These are phyloP conservation scores for Sylvilagus floridanus DNA, from an alignment of 2,797 vertebrate species.

Conservation along the genomic window DNA sequence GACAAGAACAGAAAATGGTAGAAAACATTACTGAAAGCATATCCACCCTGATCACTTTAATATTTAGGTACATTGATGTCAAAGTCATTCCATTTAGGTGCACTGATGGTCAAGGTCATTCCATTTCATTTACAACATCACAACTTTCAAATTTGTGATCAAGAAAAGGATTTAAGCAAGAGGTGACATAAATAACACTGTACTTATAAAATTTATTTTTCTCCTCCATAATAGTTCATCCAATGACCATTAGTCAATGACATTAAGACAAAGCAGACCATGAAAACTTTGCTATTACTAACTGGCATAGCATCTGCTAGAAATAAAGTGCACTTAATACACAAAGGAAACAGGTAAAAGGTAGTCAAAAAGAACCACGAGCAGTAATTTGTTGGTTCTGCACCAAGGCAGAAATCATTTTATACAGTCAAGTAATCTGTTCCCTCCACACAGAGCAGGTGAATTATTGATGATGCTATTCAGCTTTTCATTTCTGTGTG, in stretches of 20 bases:
- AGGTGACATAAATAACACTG: conserved; percentile 23
- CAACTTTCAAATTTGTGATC: conserved; percentile 56
- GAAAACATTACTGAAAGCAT: neutral
- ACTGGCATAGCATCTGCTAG: conserved; percentile 26
- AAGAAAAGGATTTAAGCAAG: conserved; percentile 41
- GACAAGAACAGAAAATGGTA: neutral
- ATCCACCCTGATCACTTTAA: neutral
- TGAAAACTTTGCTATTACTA: conserved; percentile 55
- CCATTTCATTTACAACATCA: conserved; percentile 6
- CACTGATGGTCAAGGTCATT: conserved; percentile 13
- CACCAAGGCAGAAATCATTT: conserved; percentile 73
- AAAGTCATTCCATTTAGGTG: conserved; percentile 47
- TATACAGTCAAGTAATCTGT: conserved; percentile 78
- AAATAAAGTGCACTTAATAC: neutral
- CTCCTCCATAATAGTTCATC: conserved; percentile 49
- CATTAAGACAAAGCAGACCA: conserved; percentile 72
- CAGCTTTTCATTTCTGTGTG: conserved; percentile 74
- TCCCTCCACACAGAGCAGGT: conserved; percentile 65
- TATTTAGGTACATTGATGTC: conserved; percentile 53
- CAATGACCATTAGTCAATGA: conserved; percentile 50
- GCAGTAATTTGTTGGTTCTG: conserved; percentile 11
- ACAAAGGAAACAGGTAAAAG: conserved; percentile 43
- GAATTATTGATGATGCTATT: conserved; percentile 80
- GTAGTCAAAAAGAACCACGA: neutral
- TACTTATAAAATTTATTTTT: conserved; percentile 51